phyloP scores from a whole-genome alignment of 2,797 vertebrate genomes.

The Hydrocynus forskahlii region DNA sequence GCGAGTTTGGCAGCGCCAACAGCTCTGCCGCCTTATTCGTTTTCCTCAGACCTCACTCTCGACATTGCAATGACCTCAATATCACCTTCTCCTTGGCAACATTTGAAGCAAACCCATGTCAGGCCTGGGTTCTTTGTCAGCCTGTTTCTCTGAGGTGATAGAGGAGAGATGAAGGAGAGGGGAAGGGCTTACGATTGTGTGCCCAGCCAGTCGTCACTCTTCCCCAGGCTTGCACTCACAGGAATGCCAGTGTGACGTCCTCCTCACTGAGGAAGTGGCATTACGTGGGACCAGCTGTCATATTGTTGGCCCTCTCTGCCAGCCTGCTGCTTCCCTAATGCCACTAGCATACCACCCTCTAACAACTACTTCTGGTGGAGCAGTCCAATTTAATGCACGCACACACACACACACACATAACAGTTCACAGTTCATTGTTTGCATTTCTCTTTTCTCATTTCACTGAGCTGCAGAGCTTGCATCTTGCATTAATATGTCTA shows the following conservation, averaged over 20 bases:
- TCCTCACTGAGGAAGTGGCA: constrained; percentile 73
- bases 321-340: constrained; percentile 60
- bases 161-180: constrained; percentile 24
- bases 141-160: constrained; percentile 29
- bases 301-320: constrained; percentile 55
- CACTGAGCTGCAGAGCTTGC: neutral
- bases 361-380: constrained; percentile 14
- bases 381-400: neutral
- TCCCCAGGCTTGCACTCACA: constrained; percentile 54
- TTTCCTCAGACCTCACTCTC: constrained; percentile 27
- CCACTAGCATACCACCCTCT: constrained; percentile 31
- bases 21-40: constrained; percentile 34
- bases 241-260: constrained; percentile 62
- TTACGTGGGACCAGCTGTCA: constrained; percentile 70
- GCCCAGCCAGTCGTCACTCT: constrained; percentile 51
- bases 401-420: constrained; percentile 1
- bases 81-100: neutral
- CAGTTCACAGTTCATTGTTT: constrained; percentile 24
- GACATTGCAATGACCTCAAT: constrained; percentile 30
- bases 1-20: constrained; percentile 22
- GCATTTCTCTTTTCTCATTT: constrained; percentile 5
- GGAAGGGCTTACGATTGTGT: constrained; percentile 36
- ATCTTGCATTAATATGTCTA: constrained; percentile 69
- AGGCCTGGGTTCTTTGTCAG: constrained; percentile 10
- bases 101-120: constrained; percentile 20